Percentiles rank a stretch among this genome's conserved stretches.
These are phyloP conservation scores for Marisa cornuarietis DNA, from an alignment of 1,140 invertebrate species.

Conservation along the genomic window DNA sequence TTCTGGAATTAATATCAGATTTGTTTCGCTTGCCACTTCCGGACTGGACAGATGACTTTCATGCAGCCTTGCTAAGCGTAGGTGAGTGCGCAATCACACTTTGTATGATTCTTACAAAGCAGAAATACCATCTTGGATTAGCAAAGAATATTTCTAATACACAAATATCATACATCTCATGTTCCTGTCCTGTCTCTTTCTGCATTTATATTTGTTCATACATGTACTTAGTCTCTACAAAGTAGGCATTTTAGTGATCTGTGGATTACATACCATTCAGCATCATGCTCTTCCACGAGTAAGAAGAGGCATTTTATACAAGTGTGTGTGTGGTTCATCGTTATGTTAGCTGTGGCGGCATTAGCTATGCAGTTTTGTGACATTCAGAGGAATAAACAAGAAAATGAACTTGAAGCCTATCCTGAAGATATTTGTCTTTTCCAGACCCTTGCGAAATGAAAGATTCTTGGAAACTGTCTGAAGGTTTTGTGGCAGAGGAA, in stretches of 20 bases:
- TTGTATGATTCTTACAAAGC: too few relatives aligned
- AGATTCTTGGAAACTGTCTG: constrained; percentile 86
- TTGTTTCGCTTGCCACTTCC: constrained; percentile 85
- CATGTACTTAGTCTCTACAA: too few relatives aligned
- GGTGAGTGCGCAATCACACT: constrained; percentile 46
- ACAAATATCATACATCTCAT: too few relatives aligned
- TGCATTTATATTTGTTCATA: too few relatives aligned
- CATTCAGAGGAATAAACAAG: too few relatives aligned
- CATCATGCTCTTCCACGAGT: too few relatives aligned
- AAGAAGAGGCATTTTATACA: too few relatives aligned
- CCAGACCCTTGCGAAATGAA: constrained; percentile 78
- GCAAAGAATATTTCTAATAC: too few relatives aligned
- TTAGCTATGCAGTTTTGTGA: not conserved
- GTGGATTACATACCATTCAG: too few relatives aligned
- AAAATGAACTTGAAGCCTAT: not conserved
- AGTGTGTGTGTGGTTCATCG: not conserved
- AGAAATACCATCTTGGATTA: too few relatives aligned
- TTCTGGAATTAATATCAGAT: constrained; percentile 91
- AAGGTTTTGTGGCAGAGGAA: constrained; percentile 92
- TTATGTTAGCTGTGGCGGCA: not conserved
- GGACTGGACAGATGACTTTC: constrained; percentile 90
- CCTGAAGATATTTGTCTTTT: constrained; percentile 22
- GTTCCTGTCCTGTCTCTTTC: too few relatives aligned
- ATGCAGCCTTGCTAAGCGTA: constrained; percentile 84
- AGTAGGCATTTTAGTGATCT: too few relatives aligned